Evolutionary conservation across 1,140 invertebrate genomes (phyloP), one percentile per base, ranked within the genome.

Genomic region (Ceratosolen fusciceps): DNA sequence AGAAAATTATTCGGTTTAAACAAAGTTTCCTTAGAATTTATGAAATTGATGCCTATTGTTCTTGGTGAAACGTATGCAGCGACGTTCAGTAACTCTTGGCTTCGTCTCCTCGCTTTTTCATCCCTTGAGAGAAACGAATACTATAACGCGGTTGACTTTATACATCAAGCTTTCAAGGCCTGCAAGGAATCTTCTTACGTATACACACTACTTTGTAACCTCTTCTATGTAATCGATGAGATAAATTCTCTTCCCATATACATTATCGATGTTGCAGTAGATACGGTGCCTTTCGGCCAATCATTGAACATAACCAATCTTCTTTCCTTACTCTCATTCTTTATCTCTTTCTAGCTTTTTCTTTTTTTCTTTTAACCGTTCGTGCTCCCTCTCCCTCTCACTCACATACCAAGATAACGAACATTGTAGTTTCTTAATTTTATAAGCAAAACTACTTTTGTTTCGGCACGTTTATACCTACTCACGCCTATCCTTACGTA

Each of bases 211-310:
- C 77, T 82, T 79, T 75, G 65, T 65, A 52, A 74, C 24, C 12
- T 76, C 80, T 79, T 81, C 58, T 56, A 43, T 47, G 24, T 43
- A 47, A 78, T 74, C 75, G 71, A 31, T 71, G 62, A 71, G 47
- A 47, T 60, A 39, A 70, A 43, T 39, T 62, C 56, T 67, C 34
- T 37, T 52, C 29, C 62, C 21, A 49, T 52, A 65, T 16, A n/a
- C 47, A 29, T 37, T 72, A 5, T n/a, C 34, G 8, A 5, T 19
- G 9, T 9, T 24, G 56, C 34, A 54, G 39, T 52, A 12, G 24
- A 67, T 19, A 3, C 67, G 10, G 10, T 49, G 49, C 67, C 67
- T 39, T n/a, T n/a, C n/a, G n/a, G n/a, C n/a, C n/a, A 71, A 54
- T 47, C 43, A 52, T 37, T n/a, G n/a, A n/a, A 70, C 3, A 14